Conservation (phyloP, 2,113 vertebrate genomes). For the Larimichthys crocea region DNA sequence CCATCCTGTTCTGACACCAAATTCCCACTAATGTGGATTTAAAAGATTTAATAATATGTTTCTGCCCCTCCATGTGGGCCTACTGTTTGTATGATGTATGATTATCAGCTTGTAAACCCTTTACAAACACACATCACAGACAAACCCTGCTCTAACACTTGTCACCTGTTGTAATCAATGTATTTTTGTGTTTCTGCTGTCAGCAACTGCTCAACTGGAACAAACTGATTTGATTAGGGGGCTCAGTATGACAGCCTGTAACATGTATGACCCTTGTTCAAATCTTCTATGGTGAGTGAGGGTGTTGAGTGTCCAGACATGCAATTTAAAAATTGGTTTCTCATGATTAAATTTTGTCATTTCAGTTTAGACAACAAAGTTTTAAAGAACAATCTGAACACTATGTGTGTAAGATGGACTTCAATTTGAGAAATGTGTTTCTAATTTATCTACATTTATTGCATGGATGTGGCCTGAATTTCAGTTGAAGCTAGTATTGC, state of each 20-base stretch:
- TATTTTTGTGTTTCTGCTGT: not conserved
- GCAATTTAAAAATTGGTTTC: not conserved
- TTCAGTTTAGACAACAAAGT: not conserved
- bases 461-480: not conserved
- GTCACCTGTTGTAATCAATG: not conserved
- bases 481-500: not conserved
- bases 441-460: not conserved
- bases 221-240: not conserved
- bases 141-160: not conserved
- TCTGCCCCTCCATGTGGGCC: not conserved
- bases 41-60: not conserved
- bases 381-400: not conserved
- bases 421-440: not conserved
- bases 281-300: not conserved
- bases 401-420: not conserved
- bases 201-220: not conserved
- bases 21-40: not conserved
- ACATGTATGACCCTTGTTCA: not conserved
- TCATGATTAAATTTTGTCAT: not conserved
- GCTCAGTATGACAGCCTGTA: not conserved
- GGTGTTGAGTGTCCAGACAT: not conserved
- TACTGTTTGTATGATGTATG: not conserved
- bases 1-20: conserved; percentile 11
- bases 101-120: not conserved
- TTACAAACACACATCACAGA: not conserved